phyloP scores from a whole-genome alignment of 2,888 invertebrate genomes.

The Dinocampus coccinellae region DNA sequence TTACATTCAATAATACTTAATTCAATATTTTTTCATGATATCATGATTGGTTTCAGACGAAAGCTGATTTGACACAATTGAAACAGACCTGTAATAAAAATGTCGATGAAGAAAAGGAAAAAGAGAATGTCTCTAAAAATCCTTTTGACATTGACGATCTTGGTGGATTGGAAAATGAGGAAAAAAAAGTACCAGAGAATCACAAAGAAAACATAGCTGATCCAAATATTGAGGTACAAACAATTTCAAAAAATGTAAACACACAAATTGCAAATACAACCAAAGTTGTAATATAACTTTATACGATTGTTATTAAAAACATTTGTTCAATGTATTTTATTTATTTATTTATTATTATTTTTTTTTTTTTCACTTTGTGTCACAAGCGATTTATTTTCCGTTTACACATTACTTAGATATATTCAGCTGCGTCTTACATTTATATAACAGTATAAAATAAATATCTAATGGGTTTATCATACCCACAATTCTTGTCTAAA shows the following conservation, averaged over 20 bases:
- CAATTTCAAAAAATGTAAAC: background rate
- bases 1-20: background rate
- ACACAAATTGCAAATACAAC: background rate
- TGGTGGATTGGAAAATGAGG: background rate
- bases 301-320: conserved; percentile 32
- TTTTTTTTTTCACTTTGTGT: too few relatives aligned
- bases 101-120: background rate
- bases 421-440: conserved; percentile 2
- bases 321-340: background rate
- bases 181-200: background rate
- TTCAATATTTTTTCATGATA: background rate
- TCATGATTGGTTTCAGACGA: conserved; percentile 49
- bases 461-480: conserved; percentile 21
- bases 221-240: background rate
- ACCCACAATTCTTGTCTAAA: background rate
- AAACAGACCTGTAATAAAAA: conserved; percentile 43
- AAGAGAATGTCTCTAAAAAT: background rate
- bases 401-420: background rate
- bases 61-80: conserved; percentile 53
- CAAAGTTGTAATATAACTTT: conserved; percentile 17
- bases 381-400: background rate
- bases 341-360: background rate
- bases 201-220: background rate
- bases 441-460: conserved; percentile 24
- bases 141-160: background rate